Evolutionary conservation across 2,888 invertebrate genomes (phyloP).

Genomic region (Trichacis sp.): DNA sequence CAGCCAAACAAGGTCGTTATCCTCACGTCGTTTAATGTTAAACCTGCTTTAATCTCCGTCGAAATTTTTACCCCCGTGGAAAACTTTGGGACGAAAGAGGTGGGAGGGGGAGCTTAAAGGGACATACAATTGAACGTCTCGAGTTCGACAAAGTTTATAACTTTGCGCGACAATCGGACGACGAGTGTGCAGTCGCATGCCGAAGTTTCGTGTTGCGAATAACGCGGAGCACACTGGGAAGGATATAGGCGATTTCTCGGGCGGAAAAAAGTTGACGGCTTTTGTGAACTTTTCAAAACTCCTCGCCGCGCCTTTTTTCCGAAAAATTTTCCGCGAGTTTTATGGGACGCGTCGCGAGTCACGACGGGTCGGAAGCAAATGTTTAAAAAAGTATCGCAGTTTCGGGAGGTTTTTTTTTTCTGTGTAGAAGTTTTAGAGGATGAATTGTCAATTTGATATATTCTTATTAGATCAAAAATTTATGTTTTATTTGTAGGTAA

Average conservation of each 20-base stretch:
- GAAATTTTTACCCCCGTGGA: constrained; percentile 24
- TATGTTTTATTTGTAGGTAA: no score
- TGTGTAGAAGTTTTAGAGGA: no score
- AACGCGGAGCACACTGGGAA: constrained; percentile 22
- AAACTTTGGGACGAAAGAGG: constrained; percentile 30
- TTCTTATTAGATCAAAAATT: no score
- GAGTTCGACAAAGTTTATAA: constrained; percentile 36
- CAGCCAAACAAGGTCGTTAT: constrained; percentile 33
- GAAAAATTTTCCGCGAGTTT: background rate
- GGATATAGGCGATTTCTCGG: constrained; percentile 7
- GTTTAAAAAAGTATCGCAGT: background rate
- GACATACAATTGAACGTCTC: constrained; percentile 34
- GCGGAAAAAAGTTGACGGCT: constrained; percentile 5
- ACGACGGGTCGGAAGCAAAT: background rate
- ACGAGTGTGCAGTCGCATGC: constrained; percentile 25
- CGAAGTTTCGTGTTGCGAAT: constrained; percentile 31
- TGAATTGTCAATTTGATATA: no score
- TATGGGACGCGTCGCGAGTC: background rate
- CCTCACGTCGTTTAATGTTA: constrained; percentile 41
- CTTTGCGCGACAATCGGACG: constrained; percentile 34
- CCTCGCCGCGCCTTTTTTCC: background rate
- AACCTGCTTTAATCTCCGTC: constrained; percentile 39
- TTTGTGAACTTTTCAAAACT: constrained; percentile 8
- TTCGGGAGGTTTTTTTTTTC: background rate
- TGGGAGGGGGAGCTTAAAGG: constrained; percentile 39